A percentile compares a stretch with the other conserved stretches of the same genome.
Conservation (phyloP, 1,140 invertebrate genomes). For the Ectropis grisescens region DNA sequence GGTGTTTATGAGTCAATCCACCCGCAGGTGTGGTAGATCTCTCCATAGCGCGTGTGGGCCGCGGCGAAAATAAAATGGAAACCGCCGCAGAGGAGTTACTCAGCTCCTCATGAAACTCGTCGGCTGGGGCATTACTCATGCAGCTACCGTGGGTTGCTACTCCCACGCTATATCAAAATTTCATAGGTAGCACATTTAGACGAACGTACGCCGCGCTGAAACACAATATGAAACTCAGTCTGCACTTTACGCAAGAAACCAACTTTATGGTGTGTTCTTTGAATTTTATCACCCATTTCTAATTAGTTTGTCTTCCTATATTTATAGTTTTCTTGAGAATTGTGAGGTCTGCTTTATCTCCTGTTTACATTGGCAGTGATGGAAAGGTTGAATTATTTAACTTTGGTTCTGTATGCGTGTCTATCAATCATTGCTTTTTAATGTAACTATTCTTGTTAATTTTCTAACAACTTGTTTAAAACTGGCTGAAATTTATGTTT, state of each 20-base stretch:
- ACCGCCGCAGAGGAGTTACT: slow-evolving; percentile 36
- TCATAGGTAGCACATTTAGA: slow-evolving; percentile 35
- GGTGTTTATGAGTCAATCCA: slow-evolving; percentile 46
- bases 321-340: too few relatives aligned
- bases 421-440: too few relatives aligned
- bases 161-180: slow-evolving; percentile 55
- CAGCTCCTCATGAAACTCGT: slow-evolving; percentile 28
- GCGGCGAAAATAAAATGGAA: slow-evolving; percentile 52
- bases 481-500: too few relatives aligned
- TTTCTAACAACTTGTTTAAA: too few relatives aligned
- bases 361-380: too few relatives aligned
- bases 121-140: slow-evolving; percentile 62
- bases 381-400: too few relatives aligned
- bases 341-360: too few relatives aligned
- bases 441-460: too few relatives aligned
- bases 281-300: neutral
- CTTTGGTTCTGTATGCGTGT: too few relatives aligned
- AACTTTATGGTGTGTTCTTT: neutral
- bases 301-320: too few relatives aligned
- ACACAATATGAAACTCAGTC: slow-evolving; percentile 21
- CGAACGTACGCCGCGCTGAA: slow-evolving; percentile 13
- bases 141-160: slow-evolving; percentile 32
- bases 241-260: slow-evolving; percentile 1
- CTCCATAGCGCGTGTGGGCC: slow-evolving; percentile 35
- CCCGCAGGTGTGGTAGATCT: slow-evolving; percentile 55